Evolutionary conservation across 2,888 invertebrate genomes (phyloP), one percentile per base, ranked within the genome.

Genomic region (Ditula angustiorana): DNA sequence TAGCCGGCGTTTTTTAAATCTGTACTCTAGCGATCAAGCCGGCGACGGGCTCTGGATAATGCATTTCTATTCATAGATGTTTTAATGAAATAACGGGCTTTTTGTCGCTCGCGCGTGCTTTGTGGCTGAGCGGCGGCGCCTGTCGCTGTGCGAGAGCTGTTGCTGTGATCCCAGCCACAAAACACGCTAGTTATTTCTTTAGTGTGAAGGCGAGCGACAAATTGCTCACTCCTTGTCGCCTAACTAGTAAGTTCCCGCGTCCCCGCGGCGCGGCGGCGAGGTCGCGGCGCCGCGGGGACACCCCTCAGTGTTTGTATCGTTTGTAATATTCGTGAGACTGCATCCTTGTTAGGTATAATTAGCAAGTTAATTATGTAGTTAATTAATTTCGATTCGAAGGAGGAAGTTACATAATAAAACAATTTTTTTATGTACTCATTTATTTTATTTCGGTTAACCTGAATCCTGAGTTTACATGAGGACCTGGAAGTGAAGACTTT

Each of bases 311-410:
- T 89, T 87, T 85, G 83, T 87, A 69, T 50, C 64, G 86, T 86
- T 87, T 88, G 87, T 88, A 89, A 89, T 88, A 86, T 83, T 80
- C 87, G 83, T 90, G 91, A 92, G 92, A 92, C 92, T 92, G 92
- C 92, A 88, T 86, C 87, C 85, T 86, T 89, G 88, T 90, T 92
- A 92, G 92, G 82, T 90, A 84, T 92, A 92, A 92, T 90, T 90
- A 90, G 87, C 83, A 81, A 78, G 73, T 78, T 79, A 87, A 89
- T 88, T 87, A 88, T 88, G 90, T 90, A 87, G 88, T 83, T n/a
- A 88, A 86, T 84, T 85, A 83, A 86, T 85, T 86, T 86, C 80
- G 81, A 85, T 81, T 80, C 28, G 86, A 85, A 86, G 88, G 85
- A 82, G 68, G 86, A 79, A 87, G 88, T 89, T 90, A 90, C 90